These are phyloP conservation scores for Centroberyx gerrardi DNA, from an alignment of 2,797 vertebrate species.

Conservation along the genomic window DNA sequence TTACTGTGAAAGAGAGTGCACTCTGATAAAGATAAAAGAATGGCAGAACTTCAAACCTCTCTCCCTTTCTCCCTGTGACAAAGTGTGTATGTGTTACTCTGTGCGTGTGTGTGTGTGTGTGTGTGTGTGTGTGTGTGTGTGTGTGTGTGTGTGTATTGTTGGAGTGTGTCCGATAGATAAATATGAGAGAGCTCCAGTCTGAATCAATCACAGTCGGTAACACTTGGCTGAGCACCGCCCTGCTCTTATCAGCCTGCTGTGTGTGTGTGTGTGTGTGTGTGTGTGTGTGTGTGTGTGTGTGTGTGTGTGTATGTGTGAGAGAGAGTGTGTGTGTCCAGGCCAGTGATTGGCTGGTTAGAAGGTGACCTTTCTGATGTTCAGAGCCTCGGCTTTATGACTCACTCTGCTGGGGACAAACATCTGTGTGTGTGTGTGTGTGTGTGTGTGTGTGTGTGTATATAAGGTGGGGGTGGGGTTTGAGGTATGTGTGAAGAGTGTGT, in stretches of 20 bases:
- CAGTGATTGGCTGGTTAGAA: conserved; percentile 19
- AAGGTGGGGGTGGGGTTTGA: no score
- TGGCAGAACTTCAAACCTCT: neutral
- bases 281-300: neutral
- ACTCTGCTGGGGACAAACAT: neutral
- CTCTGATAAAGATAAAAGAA: neutral
- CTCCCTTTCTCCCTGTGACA: neutral
- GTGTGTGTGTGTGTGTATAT: no score
- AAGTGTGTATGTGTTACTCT: conserved; percentile 8
- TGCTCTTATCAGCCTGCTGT: conserved; percentile 54
- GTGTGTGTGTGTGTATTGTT: conserved; percentile 10
- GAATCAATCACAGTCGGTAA: conserved; percentile 32
- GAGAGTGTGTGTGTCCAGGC: neutral
- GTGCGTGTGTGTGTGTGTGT: conserved; percentile 27
- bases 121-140: neutral
- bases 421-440: conserved; percentile 4
- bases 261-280: conserved; percentile 18
- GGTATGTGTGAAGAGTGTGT: no score
- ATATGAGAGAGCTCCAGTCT: neutral
- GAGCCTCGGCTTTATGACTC: conserved; percentile 40
- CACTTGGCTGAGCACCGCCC: conserved; percentile 19
- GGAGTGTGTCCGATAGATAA: neutral
- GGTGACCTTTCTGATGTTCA: conserved; percentile 57
- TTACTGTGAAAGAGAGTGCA: neutral
- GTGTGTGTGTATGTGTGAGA: neutral